Base-by-base conservation (phyloP, 2,113 vertebrate genomes). In the Cyprinodon tularosa region DNA sequence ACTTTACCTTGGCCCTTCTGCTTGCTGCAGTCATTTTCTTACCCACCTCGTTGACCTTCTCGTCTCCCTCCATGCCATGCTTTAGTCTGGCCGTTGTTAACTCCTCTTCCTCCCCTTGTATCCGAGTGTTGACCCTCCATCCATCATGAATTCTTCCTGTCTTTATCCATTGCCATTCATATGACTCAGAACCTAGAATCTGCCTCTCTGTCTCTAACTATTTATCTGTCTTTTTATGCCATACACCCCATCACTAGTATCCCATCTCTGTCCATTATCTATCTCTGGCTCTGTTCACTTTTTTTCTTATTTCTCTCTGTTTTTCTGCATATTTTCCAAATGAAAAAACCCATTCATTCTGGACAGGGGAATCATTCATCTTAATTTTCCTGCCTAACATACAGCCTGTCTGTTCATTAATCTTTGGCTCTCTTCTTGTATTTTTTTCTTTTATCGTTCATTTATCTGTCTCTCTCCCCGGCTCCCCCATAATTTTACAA, bases 101-200 rank as follows among this genome's bases (percentile, higher is more conserved):
- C 84, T 81, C 80, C 71, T 73, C 80, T 85, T 90, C 83, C 84
- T 78, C 38, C 64, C 20, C 71, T 78, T 78, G 78, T 83, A 81
- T 68, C 84, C 74, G 67, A 1, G 36, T 0, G 61, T 80, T 70
- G 84, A 75, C 71, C 86, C 77, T 84, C 66, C 81, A 86, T 88
- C 88, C 82, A 82, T 91, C 90, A 91, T 70, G 14, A 22, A 45
- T 78, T 84, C 88, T 62, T 77, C 78, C 74, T 86, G 84, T 87
- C 86, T 65, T 72, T 44, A 76, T 76, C 82, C 63, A 45, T 86
- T 72, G 75, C 76, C 81, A 75, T 84, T 84, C 82, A 83, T 89
- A 86, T 84, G 87, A 91, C 88, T 90, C 75, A 89, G 71, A 82
- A 73, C 77, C 75, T 88, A 91, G 90, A 90, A 86, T 82, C 80